Base-by-base conservation (phyloP, 2,113 vertebrate species). In the Mormyrus iriodes region DNA sequence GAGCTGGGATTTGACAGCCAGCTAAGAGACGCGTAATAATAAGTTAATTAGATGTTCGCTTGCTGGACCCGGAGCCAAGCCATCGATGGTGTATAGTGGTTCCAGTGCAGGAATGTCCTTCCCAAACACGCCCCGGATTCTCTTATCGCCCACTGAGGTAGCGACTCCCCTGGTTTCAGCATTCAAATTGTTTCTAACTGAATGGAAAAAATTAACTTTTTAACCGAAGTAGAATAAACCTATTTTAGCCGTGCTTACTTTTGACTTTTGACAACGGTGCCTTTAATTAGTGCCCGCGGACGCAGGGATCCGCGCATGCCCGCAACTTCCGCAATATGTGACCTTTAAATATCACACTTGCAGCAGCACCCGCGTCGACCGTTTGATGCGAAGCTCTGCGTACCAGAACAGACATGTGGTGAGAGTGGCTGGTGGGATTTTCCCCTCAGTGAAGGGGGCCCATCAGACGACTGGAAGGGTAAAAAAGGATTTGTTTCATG, bases 1-100 rank as follows among this genome's bases (percentile, higher is more conserved):
- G 51, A 95, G 94, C 92, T 94, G 90, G 90, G 90, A 94, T 93
- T 92, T 94, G 93, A 94, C 94, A 93, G 92, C 92, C 92, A 92
- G 93, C 91, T 91, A 91, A 90, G 92, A 94, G 94, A 95, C 91
- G 92, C 92, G 91, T 94, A 93, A 94, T 93, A 94, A 94, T 95
- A 93, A 91, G 92, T 95, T 94, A 94, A 95, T 95, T 94, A 96
- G 93, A 94, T 90, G 91, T 95, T 93, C 91, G 92, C 91, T 93
- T 92, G 93, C 92, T 93, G 92, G 91, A 94, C 93, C 93, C 92
- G 90, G 90, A 94, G 93, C 91, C 90, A 92, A 91, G 87, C 90
- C 91, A 90, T 90, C 90, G 91, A 90, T 91, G 88, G 91, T 17
- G 94, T 94, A 69, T 4, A 91, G 91, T 91, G 91, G 91, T 90